phyloP scores from a whole-genome alignment of 2,113 vertebrate species.

The Callithrix jacchus region DNA sequence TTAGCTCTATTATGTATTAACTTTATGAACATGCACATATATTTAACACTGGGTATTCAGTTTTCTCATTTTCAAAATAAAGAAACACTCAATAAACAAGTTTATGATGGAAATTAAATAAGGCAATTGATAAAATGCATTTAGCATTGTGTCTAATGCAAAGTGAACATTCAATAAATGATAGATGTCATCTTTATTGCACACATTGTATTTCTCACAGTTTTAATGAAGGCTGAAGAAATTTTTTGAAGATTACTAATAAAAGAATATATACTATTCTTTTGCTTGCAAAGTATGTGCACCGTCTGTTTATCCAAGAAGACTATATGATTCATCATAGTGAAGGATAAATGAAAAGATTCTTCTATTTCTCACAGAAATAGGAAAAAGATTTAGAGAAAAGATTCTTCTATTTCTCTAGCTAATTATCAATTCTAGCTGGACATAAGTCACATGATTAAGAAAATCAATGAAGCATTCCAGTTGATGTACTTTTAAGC shows the following conservation, averaged over 20 bases:
- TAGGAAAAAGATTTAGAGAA: too few relatives aligned
- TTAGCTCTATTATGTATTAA: not conserved
- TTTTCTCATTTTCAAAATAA: not conserved
- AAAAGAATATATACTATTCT: not conserved
- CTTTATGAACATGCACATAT: not conserved
- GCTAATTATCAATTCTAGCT: not conserved
- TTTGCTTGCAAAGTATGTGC: not conserved
- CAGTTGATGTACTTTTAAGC: not conserved
- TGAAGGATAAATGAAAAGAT: not conserved
- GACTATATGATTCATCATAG: not conserved
- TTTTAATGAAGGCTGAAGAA: not conserved
- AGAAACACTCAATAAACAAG: not conserved
- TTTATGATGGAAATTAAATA: not conserved
- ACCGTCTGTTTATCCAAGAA: not conserved
- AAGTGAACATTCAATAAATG: not conserved
- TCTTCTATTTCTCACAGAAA: not conserved
- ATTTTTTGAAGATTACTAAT: not conserved
- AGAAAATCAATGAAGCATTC: not conserved
- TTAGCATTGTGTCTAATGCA: not conserved
- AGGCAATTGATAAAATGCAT: not conserved
- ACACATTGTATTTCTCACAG: not conserved
- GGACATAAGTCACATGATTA: not conserved
- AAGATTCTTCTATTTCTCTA: not conserved
- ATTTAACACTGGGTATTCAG: not conserved
- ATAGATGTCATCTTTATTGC: not conserved